Conservation (phyloP, 2,797 vertebrate genomes). For the Acipenser transmontanus region DNA sequence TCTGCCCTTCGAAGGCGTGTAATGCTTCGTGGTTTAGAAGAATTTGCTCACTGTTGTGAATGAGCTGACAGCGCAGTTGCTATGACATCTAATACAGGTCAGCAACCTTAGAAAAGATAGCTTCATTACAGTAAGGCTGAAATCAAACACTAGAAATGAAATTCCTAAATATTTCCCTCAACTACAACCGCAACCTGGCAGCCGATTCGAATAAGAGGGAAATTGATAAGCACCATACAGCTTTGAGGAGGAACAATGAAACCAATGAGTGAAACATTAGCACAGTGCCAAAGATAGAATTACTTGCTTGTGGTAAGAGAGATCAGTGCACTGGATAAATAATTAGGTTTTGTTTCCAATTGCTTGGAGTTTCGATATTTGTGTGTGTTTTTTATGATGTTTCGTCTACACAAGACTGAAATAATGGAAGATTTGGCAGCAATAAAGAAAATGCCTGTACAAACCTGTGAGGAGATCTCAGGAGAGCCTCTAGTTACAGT, state of each 20-base stretch:
- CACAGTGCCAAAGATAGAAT: conserved; percentile 33
- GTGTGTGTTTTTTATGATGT: background rate
- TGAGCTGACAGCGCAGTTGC: conserved; percentile 4
- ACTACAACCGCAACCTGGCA: background rate
- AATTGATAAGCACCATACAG: conserved; percentile 33
- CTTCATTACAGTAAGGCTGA: background rate
- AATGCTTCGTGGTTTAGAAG: conserved; percentile 13
- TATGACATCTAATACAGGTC: background rate
- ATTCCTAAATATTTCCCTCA: background rate
- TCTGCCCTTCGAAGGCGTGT: background rate
- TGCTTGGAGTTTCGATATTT: background rate
- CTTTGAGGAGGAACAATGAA: conserved; percentile 39
- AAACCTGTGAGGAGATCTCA: conserved; percentile 4
- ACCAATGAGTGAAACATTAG: conserved; percentile 48
- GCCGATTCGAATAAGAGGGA: conserved; percentile 12
- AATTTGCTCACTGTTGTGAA: conserved; percentile 6
- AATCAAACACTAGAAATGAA: conserved; percentile 2
- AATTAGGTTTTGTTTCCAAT: conserved; percentile 5
- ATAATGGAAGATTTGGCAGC: background rate
- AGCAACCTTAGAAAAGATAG: background rate
- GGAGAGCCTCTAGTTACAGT: background rate
- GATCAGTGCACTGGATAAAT: background rate
- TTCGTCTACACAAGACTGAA: background rate
- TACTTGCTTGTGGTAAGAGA: conserved; percentile 31
- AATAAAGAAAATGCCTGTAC: background rate